A percentile compares a stretch with the other conserved stretches of the same genome.
phyloP scores from a whole-genome alignment of 2,888 invertebrate genomes.

The Nematopogon swammerdamellus region DNA sequence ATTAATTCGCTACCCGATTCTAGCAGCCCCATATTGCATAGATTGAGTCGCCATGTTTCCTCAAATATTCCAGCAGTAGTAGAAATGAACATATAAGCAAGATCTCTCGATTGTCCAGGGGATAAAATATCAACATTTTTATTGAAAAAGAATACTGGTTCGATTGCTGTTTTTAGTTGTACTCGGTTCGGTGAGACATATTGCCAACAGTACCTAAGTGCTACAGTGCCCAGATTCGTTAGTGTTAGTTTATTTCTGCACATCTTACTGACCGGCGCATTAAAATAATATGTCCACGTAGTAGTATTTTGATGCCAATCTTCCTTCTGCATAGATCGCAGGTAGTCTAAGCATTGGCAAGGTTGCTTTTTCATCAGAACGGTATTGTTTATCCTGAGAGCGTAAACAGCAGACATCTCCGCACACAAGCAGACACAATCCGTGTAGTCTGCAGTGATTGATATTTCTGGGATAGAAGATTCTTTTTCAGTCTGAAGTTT shows the following conservation, averaged over 20 bases:
- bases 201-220: conserved; percentile 49
- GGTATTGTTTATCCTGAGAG: conserved; percentile 36
- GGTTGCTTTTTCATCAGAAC: conserved; percentile 26
- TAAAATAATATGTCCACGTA: conserved; percentile 42
- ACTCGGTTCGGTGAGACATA: conserved; percentile 25
- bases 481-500: conserved; percentile 20
- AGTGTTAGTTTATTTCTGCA: conserved; percentile 34
- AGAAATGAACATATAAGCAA: conserved; percentile 47
- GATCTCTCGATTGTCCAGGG: conserved; percentile 41
- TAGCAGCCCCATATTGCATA: conserved; percentile 37
- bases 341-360: conserved; percentile 17
- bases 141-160: conserved; percentile 53
- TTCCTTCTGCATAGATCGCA: conserved; percentile 20
- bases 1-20: conserved; percentile 25
- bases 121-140: conserved; percentile 51
- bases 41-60: conserved; percentile 48
- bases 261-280: conserved; percentile 25
- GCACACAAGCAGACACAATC: too few species aligned
- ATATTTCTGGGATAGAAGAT: conserved; percentile 24
- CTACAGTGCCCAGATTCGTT: conserved; percentile 48
- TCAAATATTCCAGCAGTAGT: conserved; percentile 28
- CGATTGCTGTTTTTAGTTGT: conserved; percentile 26
- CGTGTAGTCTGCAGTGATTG: too few species aligned
- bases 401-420: conserved; percentile 21
- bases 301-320: conserved; percentile 25